phyloP scores from a whole-genome alignment of 2,797 vertebrate species.

The Catamblyrhynchus diadema region DNA sequence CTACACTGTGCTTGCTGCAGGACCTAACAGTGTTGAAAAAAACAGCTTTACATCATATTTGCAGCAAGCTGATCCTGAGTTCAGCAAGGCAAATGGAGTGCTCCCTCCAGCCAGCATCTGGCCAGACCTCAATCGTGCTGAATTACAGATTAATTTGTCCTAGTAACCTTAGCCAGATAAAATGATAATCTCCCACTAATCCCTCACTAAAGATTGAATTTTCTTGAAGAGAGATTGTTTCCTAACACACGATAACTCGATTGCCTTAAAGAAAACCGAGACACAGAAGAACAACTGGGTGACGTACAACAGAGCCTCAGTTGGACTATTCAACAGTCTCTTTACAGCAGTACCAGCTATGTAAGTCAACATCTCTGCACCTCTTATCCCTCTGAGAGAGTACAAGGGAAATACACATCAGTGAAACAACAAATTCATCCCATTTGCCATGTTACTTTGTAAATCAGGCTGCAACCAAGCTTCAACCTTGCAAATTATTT shows the following conservation, averaged over 20 bases:
- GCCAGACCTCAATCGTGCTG: neutral
- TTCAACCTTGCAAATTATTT: conserved; percentile 3
- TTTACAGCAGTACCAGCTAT: neutral
- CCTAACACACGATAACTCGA: neutral
- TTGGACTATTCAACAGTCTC: neutral
- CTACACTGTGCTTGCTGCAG: neutral
- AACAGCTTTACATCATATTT: neutral
- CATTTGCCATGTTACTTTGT: neutral
- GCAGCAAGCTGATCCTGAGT: neutral
- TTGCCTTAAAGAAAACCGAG: neutral
- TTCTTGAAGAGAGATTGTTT: neutral
- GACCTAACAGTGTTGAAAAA: neutral
- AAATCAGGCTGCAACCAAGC: neutral
- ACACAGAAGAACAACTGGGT: neutral
- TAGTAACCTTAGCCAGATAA: neutral
- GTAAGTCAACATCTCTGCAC: neutral
- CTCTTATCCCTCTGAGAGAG: neutral
- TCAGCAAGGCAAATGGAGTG: neutral
- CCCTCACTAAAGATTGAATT: neutral
- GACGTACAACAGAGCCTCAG: neutral
- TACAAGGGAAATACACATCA: neutral
- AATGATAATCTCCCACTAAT: neutral
- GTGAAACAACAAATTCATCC: neutral
- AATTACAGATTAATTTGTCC: neutral
- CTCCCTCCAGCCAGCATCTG: neutral